phyloP scores from a whole-genome alignment of 2,113 vertebrate genomes.

The Empidonax alnorum region DNA sequence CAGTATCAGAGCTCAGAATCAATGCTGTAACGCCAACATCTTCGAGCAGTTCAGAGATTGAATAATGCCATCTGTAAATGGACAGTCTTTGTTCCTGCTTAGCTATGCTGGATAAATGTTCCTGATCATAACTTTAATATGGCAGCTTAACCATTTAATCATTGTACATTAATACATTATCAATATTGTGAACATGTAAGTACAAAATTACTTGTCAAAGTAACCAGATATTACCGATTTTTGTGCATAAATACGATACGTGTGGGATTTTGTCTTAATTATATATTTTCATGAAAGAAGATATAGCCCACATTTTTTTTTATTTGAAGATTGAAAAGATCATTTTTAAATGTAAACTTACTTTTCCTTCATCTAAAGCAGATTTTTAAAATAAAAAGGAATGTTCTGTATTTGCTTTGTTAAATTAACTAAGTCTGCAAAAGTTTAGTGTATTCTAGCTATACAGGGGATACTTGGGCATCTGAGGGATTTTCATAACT shows the following conservation, averaged over 20 bases:
- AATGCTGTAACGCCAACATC: constrained; percentile 59
- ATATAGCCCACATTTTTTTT: neutral
- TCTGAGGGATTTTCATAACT: constrained; percentile 55
- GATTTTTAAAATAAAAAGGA: neutral
- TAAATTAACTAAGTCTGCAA: constrained; percentile 22
- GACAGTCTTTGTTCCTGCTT: constrained; percentile 68
- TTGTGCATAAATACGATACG: constrained; percentile 51
- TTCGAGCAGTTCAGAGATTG: constrained; percentile 52
- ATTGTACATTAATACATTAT: constrained; percentile 77
- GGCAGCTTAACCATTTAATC: constrained; percentile 79
- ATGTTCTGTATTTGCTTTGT: neutral
- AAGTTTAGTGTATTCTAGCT: constrained; percentile 38
- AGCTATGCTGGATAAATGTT: constrained; percentile 55
- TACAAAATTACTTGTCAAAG: constrained; percentile 75
- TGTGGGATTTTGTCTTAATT: constrained; percentile 42
- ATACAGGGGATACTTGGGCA: constrained; percentile 9
- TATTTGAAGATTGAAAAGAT: neutral
- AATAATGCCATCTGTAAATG: constrained; percentile 61
- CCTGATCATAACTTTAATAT: constrained; percentile 64
- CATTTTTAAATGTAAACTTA: neutral
- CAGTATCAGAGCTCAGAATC: constrained; percentile 77
- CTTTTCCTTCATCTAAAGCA: constrained; percentile 13
- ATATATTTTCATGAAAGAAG: constrained; percentile 18
- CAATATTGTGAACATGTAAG: constrained; percentile 74
- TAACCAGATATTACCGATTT: constrained; percentile 74